Percentiles rank a stretch among this genome's conserved stretches.
Conservation (phyloP, 2,888 invertebrate species). For the Crepidodera aurea region DNA sequence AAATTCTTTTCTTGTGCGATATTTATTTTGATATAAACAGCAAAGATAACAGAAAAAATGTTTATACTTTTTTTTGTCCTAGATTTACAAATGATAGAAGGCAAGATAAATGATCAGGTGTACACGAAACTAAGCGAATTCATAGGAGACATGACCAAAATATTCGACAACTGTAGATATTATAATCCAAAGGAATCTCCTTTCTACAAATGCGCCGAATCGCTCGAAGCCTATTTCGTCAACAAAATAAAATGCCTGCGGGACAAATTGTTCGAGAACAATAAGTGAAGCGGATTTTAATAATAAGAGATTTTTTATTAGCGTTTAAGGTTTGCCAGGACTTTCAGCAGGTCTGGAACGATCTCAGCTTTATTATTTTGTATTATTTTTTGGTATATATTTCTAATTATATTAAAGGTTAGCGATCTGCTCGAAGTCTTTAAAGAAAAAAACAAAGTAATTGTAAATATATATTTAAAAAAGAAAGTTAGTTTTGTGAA, state of each 20-base stretch:
- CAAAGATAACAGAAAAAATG: too few species aligned
- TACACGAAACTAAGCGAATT: constrained; percentile 93
- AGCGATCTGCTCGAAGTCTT: constrained; percentile 44
- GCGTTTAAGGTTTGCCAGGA: constrained; percentile 44
- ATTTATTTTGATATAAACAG: too few species aligned
- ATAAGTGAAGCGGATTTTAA: constrained; percentile 46
- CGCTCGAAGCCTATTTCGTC: constrained; percentile 93
- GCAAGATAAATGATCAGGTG: constrained; percentile 80
- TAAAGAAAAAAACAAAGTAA: constrained; percentile 29
- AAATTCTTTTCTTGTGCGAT: too few species aligned
- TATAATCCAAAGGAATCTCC: constrained; percentile 96
- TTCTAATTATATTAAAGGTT: constrained; percentile 27
- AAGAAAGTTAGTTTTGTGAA: constrained; percentile 37
- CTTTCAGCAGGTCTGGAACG: constrained; percentile 49
- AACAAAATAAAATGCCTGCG: constrained; percentile 90
- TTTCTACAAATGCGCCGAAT: constrained; percentile 95
- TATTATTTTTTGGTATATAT: constrained; percentile 30
- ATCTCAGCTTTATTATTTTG: constrained; percentile 48
- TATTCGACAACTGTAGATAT: constrained; percentile 98
- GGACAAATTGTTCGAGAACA: constrained; percentile 78
- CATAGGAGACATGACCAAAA: constrained; percentile 96
- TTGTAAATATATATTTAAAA: constrained; percentile 26
- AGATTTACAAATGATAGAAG: constrained; percentile 95
- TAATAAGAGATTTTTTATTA: constrained; percentile 26
- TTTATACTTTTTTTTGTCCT: constrained; percentile 56